Evolutionary conservation across 1,140 invertebrate genomes (phyloP).

Genomic region (Lepeophtheirus salmonis): DNA sequence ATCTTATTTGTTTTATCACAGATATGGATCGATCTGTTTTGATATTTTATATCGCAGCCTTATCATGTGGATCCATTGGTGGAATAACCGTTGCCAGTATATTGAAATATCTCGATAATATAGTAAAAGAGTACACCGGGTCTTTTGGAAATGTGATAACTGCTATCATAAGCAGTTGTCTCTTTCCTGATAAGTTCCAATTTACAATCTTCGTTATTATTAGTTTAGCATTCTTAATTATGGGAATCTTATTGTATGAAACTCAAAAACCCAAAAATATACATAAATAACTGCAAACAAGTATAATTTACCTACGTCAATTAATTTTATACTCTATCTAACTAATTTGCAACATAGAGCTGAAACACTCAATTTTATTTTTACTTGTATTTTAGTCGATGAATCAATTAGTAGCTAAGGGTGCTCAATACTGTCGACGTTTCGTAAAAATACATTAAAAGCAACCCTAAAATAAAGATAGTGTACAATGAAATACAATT

Average conservation of each 20-base stretch:
- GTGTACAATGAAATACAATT: no score
- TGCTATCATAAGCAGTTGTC: constrained; percentile 6
- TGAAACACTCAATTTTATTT: no score
- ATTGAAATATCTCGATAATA: constrained; percentile 16
- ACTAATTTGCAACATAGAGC: no score
- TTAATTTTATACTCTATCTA: not conserved
- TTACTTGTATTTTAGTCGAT: no score
- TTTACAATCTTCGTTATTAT: constrained; percentile 15
- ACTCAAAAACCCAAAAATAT: constrained; percentile 7
- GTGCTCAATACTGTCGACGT: no score
- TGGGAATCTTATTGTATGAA: constrained; percentile 14
- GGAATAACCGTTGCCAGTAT: constrained; percentile 12
- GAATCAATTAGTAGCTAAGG: no score
- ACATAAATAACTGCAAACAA: not conserved
- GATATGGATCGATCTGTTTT: not conserved
- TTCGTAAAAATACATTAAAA: no score
- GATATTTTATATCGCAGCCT: not conserved
- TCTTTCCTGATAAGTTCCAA: constrained; percentile 17
- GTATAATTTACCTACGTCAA: not conserved
- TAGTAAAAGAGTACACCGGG: constrained; percentile 16
- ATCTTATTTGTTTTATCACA: not conserved
- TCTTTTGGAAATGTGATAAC: constrained; percentile 14
- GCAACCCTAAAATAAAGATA: no score
- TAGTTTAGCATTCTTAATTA: not conserved
- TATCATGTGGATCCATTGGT: constrained; percentile 7